Conservation (phyloP, 2,797 vertebrate species). For the Neoniphon sammara region DNA sequence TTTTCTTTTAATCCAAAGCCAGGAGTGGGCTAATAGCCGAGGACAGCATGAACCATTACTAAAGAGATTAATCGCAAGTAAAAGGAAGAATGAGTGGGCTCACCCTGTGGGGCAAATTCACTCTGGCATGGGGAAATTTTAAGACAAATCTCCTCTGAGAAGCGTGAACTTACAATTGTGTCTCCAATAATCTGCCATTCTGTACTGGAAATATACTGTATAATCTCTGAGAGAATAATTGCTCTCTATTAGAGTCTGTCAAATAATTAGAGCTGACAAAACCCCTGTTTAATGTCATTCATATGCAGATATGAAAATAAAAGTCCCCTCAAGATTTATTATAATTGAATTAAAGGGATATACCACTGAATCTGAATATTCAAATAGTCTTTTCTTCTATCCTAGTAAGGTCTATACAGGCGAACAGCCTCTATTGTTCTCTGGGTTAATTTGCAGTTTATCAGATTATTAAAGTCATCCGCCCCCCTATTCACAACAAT, state of each 20-base stretch:
- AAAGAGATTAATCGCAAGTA: conserved; percentile 43
- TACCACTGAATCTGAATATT: no score
- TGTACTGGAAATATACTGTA: not conserved
- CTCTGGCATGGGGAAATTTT: conserved; percentile 25
- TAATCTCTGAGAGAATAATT: not conserved
- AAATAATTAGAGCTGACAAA: not conserved
- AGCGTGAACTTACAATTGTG: conserved; percentile 31
- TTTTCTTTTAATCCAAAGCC: conserved; percentile 12
- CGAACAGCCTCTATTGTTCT: not conserved
- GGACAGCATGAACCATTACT: conserved; percentile 33
- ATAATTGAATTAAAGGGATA: no score
- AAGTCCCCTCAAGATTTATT: no score
- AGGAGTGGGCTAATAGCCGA: conserved; percentile 19
- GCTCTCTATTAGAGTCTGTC: not conserved
- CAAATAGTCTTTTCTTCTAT: no score
- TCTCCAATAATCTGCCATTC: conserved; percentile 11
- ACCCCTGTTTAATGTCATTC: no score
- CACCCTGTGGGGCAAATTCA: conserved; percentile 34
- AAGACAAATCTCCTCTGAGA: conserved; percentile 9
- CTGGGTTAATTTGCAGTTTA: no score
- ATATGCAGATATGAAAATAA: no score
- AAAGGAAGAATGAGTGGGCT: conserved; percentile 35
- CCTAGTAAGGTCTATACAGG: not conserved
- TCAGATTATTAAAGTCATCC: not conserved
- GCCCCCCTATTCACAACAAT: not conserved